Evolutionary conservation across 2,113 vertebrate genomes (phyloP).

Genomic region (Onychorhynchus coronatus): DNA sequence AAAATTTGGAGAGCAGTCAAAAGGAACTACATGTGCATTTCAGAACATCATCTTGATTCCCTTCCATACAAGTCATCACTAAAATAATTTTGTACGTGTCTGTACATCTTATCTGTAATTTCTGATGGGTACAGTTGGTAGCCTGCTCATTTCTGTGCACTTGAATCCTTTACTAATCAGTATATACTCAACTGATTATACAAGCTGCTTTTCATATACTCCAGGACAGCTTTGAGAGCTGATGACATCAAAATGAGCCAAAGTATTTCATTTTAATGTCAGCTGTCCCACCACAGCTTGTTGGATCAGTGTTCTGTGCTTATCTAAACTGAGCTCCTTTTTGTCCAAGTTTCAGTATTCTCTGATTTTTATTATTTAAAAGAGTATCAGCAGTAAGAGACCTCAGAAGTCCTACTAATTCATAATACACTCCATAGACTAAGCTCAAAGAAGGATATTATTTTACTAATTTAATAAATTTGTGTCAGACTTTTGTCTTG

Average conservation of each 20-base stretch:
- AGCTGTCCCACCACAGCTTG: background rate
- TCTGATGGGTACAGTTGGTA: background rate
- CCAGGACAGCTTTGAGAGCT: background rate
- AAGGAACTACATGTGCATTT: background rate
- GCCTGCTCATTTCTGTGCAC: background rate
- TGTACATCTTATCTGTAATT: background rate
- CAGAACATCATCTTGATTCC: background rate
- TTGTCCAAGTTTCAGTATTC: background rate
- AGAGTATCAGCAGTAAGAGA: background rate
- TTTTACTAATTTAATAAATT: background rate
- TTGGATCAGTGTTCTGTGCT: background rate
- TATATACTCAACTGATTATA: background rate
- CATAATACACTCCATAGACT: background rate
- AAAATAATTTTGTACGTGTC: background rate
- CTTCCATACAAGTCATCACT: background rate
- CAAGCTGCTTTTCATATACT: background rate
- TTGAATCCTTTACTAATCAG: background rate
- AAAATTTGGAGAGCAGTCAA: background rate
- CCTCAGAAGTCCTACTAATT: background rate
- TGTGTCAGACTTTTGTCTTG: background rate
- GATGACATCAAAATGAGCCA: background rate
- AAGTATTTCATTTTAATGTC: background rate
- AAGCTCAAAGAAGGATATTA: background rate
- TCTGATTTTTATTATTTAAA: background rate
- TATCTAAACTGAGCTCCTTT: background rate